Evolutionary conservation across 2,797 vertebrate genomes (phyloP), one percentile per base, ranked within the genome.

Genomic region (Valencia hispanica): DNA sequence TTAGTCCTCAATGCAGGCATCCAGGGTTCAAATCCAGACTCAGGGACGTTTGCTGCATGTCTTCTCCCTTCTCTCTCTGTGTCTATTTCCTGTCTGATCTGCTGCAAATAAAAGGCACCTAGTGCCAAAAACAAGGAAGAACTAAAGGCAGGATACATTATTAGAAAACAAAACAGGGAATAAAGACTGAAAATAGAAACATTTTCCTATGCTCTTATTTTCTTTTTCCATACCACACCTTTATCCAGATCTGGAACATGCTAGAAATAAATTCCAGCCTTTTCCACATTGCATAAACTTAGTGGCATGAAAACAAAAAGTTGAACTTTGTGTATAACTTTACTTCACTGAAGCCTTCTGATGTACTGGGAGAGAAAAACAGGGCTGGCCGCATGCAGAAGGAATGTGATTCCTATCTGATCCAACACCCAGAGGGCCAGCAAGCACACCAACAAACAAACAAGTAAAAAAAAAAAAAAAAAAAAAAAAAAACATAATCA

Each of bases 361-460:
- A 27, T 22, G 4, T 0, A 27, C 70, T 71, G 32, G 55, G 32
- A 87, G 27, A 76, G 69, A 74, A 11, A 74, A 81, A 84, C 6
- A 48, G 41, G 77, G 69, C 36, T 68, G 55, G 74, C 48, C 65
- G 78, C 70, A 84, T 65, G 77, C 69, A 75, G 41, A 72, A 47
- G 73, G 74, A 84, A 39, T 74, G 55, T 77, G 84, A 90, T 91
- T 77, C 79, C 76, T 69, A 87, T 92, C 91, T 81, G 79, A 39
- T 68, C 39, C 77, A 82, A 68, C 63, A 45, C 70, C 79, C 82
- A 4, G 61, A 45, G 72, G 41, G 77, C 70, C 68, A 74, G 66
- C 65, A 74, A 73, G 76, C 84, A 75, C 43, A 75, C 39, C 55
- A 30, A 80, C 34, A 76, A 61, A 27, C 41, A 68, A 68, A 32